Evolutionary conservation across 2,113 vertebrate species (phyloP), one percentile per base, ranked within the genome.

Genomic region (Silurus glanis): DNA sequence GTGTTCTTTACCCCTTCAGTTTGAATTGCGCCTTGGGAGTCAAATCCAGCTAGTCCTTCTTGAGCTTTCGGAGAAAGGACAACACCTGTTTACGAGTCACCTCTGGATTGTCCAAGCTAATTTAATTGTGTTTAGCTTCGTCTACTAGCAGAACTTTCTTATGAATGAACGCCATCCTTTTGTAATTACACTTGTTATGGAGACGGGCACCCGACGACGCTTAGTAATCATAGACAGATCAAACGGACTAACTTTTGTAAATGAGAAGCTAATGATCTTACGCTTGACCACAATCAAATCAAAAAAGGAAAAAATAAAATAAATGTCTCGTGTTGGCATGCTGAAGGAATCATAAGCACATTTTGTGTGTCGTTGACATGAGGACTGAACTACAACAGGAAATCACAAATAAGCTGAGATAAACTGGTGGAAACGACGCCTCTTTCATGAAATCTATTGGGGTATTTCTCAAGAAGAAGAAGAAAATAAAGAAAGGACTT

Each of bases 281-380:
- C 45, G 89, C 89, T 89, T 75, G 91, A 88, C 89, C 87, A 92
- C 90, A 88, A 92, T 83, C 74, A 91, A 90, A 74, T 89, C 75
- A 91, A 81, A 87, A 81, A 80, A 58, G 86, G 17, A 86, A 89
- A 80, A 84, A 88, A 91, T 90, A 74, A 86, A 87, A 93, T 88
- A 90, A 93, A 92, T 91, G 88, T 87, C 93, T 92, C 94, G 93
- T 92, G 93, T 94, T 93, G 94, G 95, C 94, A 95, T 94, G 94
- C 93, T 72, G 93, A 92, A 92, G 93, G 93, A 95, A 93, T 93
- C 92, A 89, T 92, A 94, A 95, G 95, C 94, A 95, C 94, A 95
- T 94, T 91, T 89, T 90, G 78, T 94, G 92, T 95, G 90, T 94
- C 90, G 3, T 53, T 81, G 83, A 87, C 76, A 88, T 91, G 88